Base-by-base conservation (phyloP, 2,797 vertebrate species). In the Rhabdomys pumilio region DNA sequence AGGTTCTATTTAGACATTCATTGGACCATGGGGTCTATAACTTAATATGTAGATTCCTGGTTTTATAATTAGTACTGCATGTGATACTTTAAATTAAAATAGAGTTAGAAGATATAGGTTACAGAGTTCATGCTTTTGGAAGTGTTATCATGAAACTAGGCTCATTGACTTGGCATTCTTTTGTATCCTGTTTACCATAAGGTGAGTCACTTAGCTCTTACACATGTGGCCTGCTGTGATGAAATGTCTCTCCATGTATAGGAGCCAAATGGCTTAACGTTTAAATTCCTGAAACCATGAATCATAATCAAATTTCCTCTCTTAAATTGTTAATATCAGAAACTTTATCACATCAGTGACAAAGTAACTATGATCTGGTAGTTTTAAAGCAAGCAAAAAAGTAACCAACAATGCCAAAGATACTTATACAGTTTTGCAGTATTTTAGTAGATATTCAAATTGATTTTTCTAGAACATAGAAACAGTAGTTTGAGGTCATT, bases 401-500 rank as follows among this genome's bases (percentile, higher is more conserved):
- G 19, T 47, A 90, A 97, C 93, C 47, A 61, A 83, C 59, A 75
- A 55, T 81, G 34, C 31, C 86, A 85, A 95, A 95, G 95, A 98
- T 97, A 85, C 38, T 80, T 90, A 72, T 90, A 94, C 2, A 96
- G 34, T 47, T 97, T 98, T 96, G 84, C 80, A 19, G 59, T 81
- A 96, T 41, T 82, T 79, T 7, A 95, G 6, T 38, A 87, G 38
- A 92, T 31, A 89, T 86, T 24, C 1, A 44, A n/a, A 26, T 31
- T 93, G 17, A 65, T 13, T 84, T 47, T 15, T 65, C 17, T 24
- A 41, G 9, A 24, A 44, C 1, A 7, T 41, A 57, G 24, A 20
- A 1, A 12, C 24, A 88, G 24, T 29, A 41, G n/a, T 41, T 73
- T 38, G 50, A 87, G 7, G 3, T 57, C 5, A 31, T 41, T 44